phyloP scores from a whole-genome alignment of 2,113 vertebrate species.

The Dipodomys merriami region DNA sequence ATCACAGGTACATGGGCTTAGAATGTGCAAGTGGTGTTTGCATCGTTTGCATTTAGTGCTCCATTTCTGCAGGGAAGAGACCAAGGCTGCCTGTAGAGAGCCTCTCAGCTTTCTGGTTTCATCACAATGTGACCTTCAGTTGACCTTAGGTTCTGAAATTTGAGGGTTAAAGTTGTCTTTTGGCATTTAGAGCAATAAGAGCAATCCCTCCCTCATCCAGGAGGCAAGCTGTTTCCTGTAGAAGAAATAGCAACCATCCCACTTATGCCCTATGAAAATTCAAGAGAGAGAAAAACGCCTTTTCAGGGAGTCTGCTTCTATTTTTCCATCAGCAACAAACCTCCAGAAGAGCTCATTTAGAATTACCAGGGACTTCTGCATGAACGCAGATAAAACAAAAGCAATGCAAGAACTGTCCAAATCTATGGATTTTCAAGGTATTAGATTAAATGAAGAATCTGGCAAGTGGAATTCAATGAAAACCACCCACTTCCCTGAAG shows the following conservation, averaged over 20 bases:
- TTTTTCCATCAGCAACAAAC: background rate
- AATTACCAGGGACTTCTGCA: background rate
- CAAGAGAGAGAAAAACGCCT: background rate
- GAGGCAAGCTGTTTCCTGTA: conserved; percentile 70
- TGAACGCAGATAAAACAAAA: conserved; percentile 11
- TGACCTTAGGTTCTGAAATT: conserved; percentile 62
- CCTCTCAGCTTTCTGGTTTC: background rate
- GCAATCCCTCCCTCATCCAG: conserved; percentile 42
- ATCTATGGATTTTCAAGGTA: background rate
- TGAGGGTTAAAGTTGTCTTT: conserved; percentile 79
- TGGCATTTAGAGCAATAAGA: conserved; percentile 75
- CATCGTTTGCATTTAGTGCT: background rate
- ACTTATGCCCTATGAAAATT: conserved; percentile 31
- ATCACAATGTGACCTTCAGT: conserved; percentile 27
- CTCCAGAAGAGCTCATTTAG: conserved; percentile 19
- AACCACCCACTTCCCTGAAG: background rate
- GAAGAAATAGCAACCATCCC: conserved; percentile 60
- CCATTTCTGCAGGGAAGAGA: background rate
- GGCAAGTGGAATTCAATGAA: background rate
- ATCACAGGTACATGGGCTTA: conserved; percentile 46
- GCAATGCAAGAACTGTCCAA: background rate
- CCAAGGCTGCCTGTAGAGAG: conserved; percentile 1
- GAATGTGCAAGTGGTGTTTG: background rate
- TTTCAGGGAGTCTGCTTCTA: background rate
- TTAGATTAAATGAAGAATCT: conserved; percentile 7